Conservation (phyloP, 2,113 vertebrate genomes). For the Mixornis gularis region DNA sequence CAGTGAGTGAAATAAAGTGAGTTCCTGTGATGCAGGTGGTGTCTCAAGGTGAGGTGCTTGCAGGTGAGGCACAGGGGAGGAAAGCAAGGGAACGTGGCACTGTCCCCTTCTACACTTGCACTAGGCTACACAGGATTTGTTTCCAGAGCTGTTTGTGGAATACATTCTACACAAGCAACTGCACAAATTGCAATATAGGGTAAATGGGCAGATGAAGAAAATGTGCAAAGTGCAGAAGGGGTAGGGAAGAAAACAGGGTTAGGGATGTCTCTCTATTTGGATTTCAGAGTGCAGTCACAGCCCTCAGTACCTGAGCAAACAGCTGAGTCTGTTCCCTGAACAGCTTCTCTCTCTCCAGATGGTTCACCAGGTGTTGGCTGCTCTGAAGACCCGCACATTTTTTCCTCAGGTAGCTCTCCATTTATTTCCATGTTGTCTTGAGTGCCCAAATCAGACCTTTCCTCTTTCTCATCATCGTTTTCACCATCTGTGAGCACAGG, state of each 20-base stretch:
- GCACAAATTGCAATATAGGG: background rate
- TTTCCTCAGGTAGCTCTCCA: background rate
- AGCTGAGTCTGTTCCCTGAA: slow-evolving; percentile 7
- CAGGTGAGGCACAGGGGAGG: background rate
- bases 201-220: background rate
- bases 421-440: background rate
- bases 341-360: background rate
- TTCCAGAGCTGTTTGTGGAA: background rate
- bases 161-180: background rate
- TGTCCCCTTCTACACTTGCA: background rate
- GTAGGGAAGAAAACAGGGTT: background rate
- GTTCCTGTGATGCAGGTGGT: background rate
- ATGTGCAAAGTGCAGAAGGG: background rate
- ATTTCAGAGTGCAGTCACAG: background rate
- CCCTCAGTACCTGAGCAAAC: slow-evolving; percentile 50
- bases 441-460: background rate
- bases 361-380: background rate
- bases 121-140: background rate
- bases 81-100: background rate
- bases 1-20: background rate
- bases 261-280: background rate
- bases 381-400: background rate
- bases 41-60: background rate
- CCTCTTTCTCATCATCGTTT: background rate
- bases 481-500: slow-evolving; percentile 49